Percentiles rank a stretch among this genome's conserved stretches.
Evolutionary conservation across 2,113 vertebrate genomes (phyloP).

Genomic region (Leptocoma aspasia): DNA sequence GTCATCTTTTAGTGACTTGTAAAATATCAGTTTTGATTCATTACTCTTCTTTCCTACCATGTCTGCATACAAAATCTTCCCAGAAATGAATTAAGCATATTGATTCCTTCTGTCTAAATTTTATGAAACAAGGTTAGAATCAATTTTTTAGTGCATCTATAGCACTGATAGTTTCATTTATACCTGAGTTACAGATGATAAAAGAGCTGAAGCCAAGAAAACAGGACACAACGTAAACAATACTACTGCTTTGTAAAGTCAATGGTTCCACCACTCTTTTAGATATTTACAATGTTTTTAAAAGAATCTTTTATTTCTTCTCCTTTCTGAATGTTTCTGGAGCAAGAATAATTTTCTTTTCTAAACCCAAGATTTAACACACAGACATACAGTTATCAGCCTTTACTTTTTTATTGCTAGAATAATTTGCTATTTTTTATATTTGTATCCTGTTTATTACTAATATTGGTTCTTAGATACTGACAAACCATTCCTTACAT

Average conservation of each 20-base stretch:
- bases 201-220: background rate
- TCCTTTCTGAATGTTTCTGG: background rate
- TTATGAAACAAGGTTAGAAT: background rate
- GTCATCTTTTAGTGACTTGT: background rate
- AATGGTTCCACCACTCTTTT: background rate
- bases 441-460: background rate
- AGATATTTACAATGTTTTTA: background rate
- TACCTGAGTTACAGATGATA: background rate
- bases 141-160: background rate
- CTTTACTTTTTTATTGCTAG: background rate
- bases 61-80: background rate
- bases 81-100: constrained; percentile 7
- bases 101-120: background rate
- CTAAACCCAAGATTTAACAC: background rate
- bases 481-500: background rate
- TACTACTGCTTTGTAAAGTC: background rate
- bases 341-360: background rate
- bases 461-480: background rate
- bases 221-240: background rate
- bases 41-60: background rate
- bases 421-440: background rate
- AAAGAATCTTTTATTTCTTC: background rate
- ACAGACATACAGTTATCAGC: background rate
- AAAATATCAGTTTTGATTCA: background rate
- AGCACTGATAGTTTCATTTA: background rate